phyloP scores from a whole-genome alignment of 1,140 invertebrate genomes.

The Venturia canescens region DNA sequence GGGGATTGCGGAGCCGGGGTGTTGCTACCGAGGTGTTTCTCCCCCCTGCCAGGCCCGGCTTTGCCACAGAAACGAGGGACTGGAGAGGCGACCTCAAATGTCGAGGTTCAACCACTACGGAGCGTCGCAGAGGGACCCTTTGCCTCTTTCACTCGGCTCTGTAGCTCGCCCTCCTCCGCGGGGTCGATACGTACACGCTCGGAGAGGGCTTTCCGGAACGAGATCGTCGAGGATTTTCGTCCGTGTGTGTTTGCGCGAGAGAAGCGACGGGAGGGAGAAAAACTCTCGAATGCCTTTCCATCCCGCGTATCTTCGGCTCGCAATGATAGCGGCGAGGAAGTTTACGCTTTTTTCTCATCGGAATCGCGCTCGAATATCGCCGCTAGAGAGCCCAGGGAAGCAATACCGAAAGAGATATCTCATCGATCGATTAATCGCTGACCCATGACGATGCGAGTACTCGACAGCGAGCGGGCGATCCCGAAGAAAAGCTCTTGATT shows the following conservation, averaged over 20 bases:
- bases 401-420: neutral
- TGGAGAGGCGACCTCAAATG: constrained; percentile 15
- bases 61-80: neutral
- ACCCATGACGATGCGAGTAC: constrained; percentile 9
- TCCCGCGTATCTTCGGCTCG: neutral
- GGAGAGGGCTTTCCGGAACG: neutral
- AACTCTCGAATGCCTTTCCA: neutral
- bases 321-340: neutral
- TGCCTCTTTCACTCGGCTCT: neutral
- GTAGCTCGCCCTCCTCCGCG: neutral
- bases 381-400: neutral
- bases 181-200: constrained; percentile 11
- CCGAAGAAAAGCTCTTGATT: neutral
- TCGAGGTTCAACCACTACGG: constrained; percentile 14
- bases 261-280: no score
- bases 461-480: no score
- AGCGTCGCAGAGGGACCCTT: constrained; percentile 2
- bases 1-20: neutral
- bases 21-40: constrained; percentile 5
- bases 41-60: neutral
- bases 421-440: constrained; percentile 15
- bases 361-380: neutral
- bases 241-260: neutral
- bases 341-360: neutral
- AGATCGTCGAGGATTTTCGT: neutral